These are phyloP conservation scores for Drosophila pruinosa DNA, from an alignment of 1,140 invertebrate genomes.

Conservation along the genomic window DNA sequence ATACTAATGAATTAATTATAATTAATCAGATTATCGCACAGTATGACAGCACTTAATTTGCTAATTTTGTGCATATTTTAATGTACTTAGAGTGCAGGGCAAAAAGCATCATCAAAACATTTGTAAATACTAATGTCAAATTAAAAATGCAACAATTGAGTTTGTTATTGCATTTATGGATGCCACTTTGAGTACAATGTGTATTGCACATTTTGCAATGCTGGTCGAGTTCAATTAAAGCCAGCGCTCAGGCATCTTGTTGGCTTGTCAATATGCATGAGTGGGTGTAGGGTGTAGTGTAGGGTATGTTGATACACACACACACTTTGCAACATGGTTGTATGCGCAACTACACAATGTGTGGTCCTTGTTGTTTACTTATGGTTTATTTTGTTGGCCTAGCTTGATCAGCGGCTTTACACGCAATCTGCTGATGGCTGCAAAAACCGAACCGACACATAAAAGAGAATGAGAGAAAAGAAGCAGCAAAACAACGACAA, in stretches of 20 bases:
- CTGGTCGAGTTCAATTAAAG: not conserved
- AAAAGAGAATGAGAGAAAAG: not conserved
- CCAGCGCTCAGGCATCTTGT: not conserved
- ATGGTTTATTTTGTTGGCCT: slow-evolving; percentile 6
- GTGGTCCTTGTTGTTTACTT: slow-evolving; percentile 1
- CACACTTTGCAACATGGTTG: no score
- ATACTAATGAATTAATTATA: not conserved
- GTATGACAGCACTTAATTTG: not conserved
- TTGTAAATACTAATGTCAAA: no score
- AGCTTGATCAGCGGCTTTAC: slow-evolving; percentile 19
- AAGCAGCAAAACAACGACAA: not conserved
- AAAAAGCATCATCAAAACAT: not conserved
- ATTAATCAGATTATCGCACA: not conserved
- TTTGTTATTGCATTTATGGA: not conserved
- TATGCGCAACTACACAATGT: not conserved
- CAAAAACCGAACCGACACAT: not conserved
- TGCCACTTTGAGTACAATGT: no score
- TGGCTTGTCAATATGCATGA: not conserved
- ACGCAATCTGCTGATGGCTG: slow-evolving; percentile 17
- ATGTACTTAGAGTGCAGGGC: not conserved
- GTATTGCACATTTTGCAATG: not conserved
- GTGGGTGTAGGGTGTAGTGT: no score
- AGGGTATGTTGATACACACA: not conserved
- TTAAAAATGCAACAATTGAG: no score
- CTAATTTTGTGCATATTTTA: not conserved